These are phyloP conservation scores for Chiloscyllium plagiosum DNA, from an alignment of 2,113 vertebrate genomes.

Conservation along the genomic window DNA sequence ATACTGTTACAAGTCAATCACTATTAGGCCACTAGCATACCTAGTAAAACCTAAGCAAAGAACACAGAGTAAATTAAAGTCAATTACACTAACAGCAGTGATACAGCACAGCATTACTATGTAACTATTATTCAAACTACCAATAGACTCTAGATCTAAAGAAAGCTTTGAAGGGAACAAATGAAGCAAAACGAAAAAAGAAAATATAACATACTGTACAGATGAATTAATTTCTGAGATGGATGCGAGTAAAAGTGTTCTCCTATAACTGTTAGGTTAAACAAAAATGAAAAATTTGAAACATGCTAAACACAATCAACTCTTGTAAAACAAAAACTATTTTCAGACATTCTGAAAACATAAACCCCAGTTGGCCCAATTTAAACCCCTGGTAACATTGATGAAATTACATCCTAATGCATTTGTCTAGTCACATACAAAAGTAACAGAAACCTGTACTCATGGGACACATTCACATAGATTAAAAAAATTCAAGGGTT, in stretches of 20 bases:
- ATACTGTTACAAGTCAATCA: not conserved
- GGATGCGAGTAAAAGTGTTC: constrained; percentile 26
- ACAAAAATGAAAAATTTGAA: not conserved
- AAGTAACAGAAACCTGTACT: not conserved
- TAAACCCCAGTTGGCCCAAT: not conserved
- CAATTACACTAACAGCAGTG: not conserved
- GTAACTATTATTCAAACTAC: not conserved
- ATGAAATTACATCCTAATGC: not conserved
- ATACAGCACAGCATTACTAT: not conserved
- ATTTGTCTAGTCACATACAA: not conserved
- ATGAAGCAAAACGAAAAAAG: not conserved
- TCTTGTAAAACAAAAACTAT: not conserved
- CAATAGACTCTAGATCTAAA: not conserved
- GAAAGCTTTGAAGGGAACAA: not conserved
- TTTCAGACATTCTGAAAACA: not conserved
- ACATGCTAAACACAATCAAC: not conserved
- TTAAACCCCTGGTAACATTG: not conserved
- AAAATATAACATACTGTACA: constrained; percentile 13
- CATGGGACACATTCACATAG: not conserved
- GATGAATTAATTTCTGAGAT: constrained; percentile 14
- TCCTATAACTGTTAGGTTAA: not conserved
- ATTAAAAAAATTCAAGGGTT: not conserved
- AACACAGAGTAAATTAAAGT: not conserved
- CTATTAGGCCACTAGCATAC: not conserved
- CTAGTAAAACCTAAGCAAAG: not conserved